A percentile compares a stretch with the other conserved stretches of the same genome.
Evolutionary conservation across 30 jellyfish, hydroid and myxozoan species (phyloP).

Genomic region (Kudoa iwatai): DNA sequence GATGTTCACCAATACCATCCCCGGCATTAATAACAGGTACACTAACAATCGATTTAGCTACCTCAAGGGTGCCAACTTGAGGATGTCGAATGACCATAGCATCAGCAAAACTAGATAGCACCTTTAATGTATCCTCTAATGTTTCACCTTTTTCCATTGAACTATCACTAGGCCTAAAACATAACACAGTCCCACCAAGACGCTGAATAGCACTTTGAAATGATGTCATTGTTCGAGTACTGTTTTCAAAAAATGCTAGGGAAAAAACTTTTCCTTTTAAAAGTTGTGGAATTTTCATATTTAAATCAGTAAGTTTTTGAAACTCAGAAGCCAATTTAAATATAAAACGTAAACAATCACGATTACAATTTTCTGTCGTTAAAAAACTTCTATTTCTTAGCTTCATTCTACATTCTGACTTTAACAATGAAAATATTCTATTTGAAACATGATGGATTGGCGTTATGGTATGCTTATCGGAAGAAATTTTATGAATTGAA

Average conservation of each 20-base stretch:
- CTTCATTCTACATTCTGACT: too few relatives aligned
- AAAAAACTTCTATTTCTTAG: too few relatives aligned
- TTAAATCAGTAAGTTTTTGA: too few relatives aligned
- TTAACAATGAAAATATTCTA: too few relatives aligned
- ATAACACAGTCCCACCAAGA: conserved; percentile 68
- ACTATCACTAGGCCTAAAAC: conserved; percentile 36
- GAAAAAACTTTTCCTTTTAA: conserved; percentile 79
- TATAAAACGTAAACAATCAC: too few relatives aligned
- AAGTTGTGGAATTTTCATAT: too few relatives aligned
- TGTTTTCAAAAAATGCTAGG: conserved; percentile 33
- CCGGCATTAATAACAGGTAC: conserved; percentile 82
- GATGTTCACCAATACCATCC: conserved; percentile 97
- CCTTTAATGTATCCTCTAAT: conserved; percentile 19
- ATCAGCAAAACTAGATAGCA: conserved; percentile 44
- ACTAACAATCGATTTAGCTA: conserved; percentile 1
- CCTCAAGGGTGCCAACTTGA: conserved; percentile 66
- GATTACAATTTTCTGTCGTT: too few relatives aligned
- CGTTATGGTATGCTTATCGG: too few relatives aligned
- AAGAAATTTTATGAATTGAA: too few relatives aligned
- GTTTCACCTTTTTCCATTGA: conserved; percentile 66
- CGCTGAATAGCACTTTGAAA: conserved; percentile 52
- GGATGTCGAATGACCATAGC: conserved; percentile 55
- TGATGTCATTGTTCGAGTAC: conserved; percentile 65
- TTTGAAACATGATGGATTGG: too few relatives aligned
- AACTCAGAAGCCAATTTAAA: too few relatives aligned